Evolutionary conservation across 2,888 invertebrate species (phyloP).

Genomic region (Cremastinae sp.): DNA sequence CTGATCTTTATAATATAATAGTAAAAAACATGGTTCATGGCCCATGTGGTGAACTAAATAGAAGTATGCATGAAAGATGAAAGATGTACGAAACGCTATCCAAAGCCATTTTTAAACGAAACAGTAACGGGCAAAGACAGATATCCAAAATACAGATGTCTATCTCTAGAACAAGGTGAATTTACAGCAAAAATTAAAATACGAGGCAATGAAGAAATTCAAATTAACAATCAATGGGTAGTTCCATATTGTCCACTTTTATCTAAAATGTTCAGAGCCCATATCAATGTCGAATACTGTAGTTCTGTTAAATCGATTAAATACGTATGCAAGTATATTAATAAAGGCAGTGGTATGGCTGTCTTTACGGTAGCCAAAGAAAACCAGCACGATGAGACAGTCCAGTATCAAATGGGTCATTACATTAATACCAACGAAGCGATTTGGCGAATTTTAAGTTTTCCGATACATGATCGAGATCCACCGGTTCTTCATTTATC

Average conservation of each 20-base stretch:
- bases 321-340: conserved; percentile 37
- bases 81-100: conserved; percentile 69
- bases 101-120: not conserved
- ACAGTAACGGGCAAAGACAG: not conserved
- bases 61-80: conserved; percentile 76
- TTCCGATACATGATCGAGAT: conserved; percentile 68
- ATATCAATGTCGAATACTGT: conserved; percentile 38
- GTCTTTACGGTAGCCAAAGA: conserved; percentile 47
- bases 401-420: conserved; percentile 67
- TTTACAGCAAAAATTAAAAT: too few species aligned
- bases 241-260: too few species aligned
- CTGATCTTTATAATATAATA: conserved; percentile 68
- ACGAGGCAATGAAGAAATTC: too few species aligned
- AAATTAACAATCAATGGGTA: too few species aligned
- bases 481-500: conserved; percentile 69
- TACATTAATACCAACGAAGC: conserved; percentile 72
- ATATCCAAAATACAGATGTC: too few species aligned
- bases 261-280: conserved; percentile 12
- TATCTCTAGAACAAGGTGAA: too few species aligned
- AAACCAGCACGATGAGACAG: conserved; percentile 64
- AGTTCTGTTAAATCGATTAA: too few species aligned
- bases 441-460: conserved; percentile 65
- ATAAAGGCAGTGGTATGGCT: conserved; percentile 60
- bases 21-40: conserved; percentile 73
- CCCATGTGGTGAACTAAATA: conserved; percentile 74